Evolutionary conservation across 1,140 invertebrate genomes (phyloP), one percentile per base, ranked within the genome.

Genomic region (Spodoptera frugiperda): DNA sequence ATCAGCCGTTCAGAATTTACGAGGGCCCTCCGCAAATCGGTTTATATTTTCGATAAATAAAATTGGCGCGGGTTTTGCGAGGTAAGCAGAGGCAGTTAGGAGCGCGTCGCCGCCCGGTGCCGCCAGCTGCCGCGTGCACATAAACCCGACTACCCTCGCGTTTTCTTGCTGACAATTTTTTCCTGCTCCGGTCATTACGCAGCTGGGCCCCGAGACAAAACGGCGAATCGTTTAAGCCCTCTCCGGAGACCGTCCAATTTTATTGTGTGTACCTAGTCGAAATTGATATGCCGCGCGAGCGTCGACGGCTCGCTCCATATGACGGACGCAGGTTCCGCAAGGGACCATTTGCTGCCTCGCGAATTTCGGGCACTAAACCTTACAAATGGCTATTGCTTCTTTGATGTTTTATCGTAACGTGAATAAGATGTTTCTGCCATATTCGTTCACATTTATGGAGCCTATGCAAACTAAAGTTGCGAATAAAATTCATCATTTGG

Each of bases 11-110:
- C 84, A 84, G 87, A 87, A 88, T 93, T 92, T 92, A 92, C 90
- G 91, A 91, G 81, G 87, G 84, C 84, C 87, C 88, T 91, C 89
- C 84, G 92, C 88, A 94, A 94, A 94, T 93, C 91, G 90, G 87
- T 92, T 94, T 93, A 94, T 94, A 94, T 93, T 93, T 93, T 93
- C 92, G 92, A 94, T 94, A 94, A 94, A 94, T 93, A 93, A 93
- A 93, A 93, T 93, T 93, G 92, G 92, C 92, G 89, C 91, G 89
- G 89, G 89, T 92, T 93, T 93, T 92, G 92, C 92, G 87, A 93
- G 92, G 89, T 93, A 93, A 93, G 92, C 92, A 93, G 89, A 90
- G 90, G 88, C 91, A 86, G 92, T 93, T 93, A 92, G 92, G 90
- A 91, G 86, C 82, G 87, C 87, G 87, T 87, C 88, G 87, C 86